Evolutionary conservation across 1,140 invertebrate species (phyloP).

Genomic region (Limonius californicus): DNA sequence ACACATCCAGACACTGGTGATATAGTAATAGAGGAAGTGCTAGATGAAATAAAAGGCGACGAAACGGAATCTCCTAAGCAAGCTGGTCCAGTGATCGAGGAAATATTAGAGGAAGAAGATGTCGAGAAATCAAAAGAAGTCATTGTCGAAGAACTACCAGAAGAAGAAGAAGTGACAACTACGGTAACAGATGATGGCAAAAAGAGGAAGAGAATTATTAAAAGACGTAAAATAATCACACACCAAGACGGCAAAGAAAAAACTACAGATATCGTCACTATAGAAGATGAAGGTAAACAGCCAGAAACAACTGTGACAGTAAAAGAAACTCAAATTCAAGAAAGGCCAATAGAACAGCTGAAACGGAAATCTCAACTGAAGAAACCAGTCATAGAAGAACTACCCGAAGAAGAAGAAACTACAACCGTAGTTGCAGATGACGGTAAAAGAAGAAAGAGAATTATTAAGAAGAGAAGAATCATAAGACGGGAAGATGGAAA

Average conservation of each 20-base stretch:
- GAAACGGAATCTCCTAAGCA: slow-evolving; percentile 29
- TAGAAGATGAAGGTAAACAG: slow-evolving; percentile 17
- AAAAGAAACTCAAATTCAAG: slow-evolving; percentile 33
- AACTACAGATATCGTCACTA: slow-evolving; percentile 42
- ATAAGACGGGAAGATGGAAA: slow-evolving; percentile 36
- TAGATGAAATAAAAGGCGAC: slow-evolving; percentile 40
- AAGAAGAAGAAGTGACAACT: slow-evolving; percentile 38
- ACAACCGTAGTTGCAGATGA: slow-evolving; percentile 27
- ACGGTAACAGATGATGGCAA: slow-evolving; percentile 29
- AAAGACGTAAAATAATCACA: slow-evolving; percentile 38
- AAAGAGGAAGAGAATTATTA: slow-evolving; percentile 37
- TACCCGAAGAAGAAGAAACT: slow-evolving; percentile 46
- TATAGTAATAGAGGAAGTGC: slow-evolving; percentile 45
- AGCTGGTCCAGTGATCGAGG: slow-evolving; percentile 20
- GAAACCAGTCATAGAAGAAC: slow-evolving; percentile 35
- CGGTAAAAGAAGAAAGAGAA: slow-evolving; percentile 35
- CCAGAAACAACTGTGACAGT: slow-evolving; percentile 38
- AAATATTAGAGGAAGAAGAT: slow-evolving; percentile 19
- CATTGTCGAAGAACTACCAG: slow-evolving; percentile 26
- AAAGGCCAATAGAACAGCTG: neutral
- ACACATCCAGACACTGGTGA: slow-evolving; percentile 40
- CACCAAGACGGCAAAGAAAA: slow-evolving; percentile 41
- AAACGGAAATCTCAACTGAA: too few species aligned
- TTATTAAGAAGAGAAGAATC: slow-evolving; percentile 34
- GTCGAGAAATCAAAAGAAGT: neutral